phyloP scores from a whole-genome alignment of 2,113 vertebrate genomes.

The Seriola aureovittata region DNA sequence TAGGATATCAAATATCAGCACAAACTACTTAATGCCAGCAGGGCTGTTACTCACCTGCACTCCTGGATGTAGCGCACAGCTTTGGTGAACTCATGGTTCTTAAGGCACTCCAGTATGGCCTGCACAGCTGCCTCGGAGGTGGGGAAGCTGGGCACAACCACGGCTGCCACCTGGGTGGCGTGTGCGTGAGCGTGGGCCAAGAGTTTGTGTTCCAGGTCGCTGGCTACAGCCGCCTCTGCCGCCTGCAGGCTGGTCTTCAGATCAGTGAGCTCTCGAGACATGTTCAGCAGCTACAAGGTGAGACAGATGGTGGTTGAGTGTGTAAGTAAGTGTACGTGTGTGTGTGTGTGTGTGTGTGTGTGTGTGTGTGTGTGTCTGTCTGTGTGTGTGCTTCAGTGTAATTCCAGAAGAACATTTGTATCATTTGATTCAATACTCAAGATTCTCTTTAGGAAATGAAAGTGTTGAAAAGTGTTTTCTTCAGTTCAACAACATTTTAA shows the following conservation, averaged over 20 bases:
- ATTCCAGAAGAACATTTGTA: slow-evolving; percentile 1
- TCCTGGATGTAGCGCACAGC: slow-evolving; percentile 94
- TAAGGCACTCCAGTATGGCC: slow-evolving; percentile 95
- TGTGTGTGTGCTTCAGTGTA: background rate
- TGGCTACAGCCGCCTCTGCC: slow-evolving; percentile 88
- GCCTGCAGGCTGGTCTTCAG: slow-evolving; percentile 93
- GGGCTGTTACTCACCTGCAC: slow-evolving; percentile 89
- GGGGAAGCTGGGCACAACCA: slow-evolving; percentile 86
- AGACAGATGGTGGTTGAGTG: slow-evolving; percentile 13
- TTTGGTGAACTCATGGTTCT: slow-evolving; percentile 93
- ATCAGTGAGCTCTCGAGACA: slow-evolving; percentile 97
- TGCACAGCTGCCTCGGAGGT: slow-evolving; percentile 95
- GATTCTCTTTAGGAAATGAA: background rate
- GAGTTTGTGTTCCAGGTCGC: slow-evolving; percentile 86
- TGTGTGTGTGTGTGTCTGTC: slow-evolving; percentile 8
- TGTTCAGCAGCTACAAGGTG: slow-evolving; percentile 91
- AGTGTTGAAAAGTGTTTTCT: background rate
- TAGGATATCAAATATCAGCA: background rate
- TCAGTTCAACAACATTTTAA: background rate
- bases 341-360: background rate
- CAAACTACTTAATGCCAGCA: background rate
- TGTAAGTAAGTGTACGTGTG: background rate
- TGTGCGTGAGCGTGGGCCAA: slow-evolving; percentile 80
- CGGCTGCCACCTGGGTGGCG: slow-evolving; percentile 66
- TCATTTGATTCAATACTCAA: background rate